Conservation (phyloP, 1,140 invertebrate genomes). For the Drosophila kurseongensis region DNA sequence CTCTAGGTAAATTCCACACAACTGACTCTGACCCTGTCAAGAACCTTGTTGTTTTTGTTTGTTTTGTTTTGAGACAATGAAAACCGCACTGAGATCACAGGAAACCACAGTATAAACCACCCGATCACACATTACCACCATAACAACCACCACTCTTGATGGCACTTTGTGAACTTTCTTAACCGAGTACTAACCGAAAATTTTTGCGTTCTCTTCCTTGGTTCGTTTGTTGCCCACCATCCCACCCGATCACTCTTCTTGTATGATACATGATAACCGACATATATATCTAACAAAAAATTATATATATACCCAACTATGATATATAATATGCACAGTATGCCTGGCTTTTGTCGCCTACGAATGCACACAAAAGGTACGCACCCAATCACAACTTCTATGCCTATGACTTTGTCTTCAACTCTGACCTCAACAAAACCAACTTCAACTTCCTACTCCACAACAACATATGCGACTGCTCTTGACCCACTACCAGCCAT, state of each 20-base stretch:
- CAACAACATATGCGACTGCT: slow-evolving; percentile 16
- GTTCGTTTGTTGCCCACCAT: slow-evolving; percentile 55
- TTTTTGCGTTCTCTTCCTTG: slow-evolving; percentile 55
- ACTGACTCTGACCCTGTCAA: neutral
- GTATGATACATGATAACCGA: slow-evolving; percentile 78
- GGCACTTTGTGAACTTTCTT: slow-evolving; percentile 41
- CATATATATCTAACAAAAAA: slow-evolving; percentile 46
- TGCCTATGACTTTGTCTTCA: slow-evolving; percentile 81
- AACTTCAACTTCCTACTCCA: slow-evolving; percentile 72
- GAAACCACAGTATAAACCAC: slow-evolving; percentile 21
- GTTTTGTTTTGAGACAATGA: slow-evolving; percentile 14
- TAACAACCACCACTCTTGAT: slow-evolving; percentile 29
- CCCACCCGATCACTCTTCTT: slow-evolving; percentile 60
- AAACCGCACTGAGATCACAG: slow-evolving; percentile 34
- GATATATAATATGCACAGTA: slow-evolving; percentile 88
- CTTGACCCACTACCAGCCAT: slow-evolving; percentile 29
- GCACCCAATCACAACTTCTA: slow-evolving; percentile 84
- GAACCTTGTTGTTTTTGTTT: neutral
- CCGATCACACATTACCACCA: slow-evolving; percentile 13
- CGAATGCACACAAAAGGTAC: slow-evolving; percentile 98
- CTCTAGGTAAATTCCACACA: slow-evolving; percentile 91
- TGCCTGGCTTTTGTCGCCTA: slow-evolving; percentile 98
- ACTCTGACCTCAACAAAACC: slow-evolving; percentile 65
- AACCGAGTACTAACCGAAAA: slow-evolving; percentile 44
- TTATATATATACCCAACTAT: slow-evolving; percentile 46